Conservation (phyloP, 2,888 invertebrate species). For the Nasonia oneida region DNA sequence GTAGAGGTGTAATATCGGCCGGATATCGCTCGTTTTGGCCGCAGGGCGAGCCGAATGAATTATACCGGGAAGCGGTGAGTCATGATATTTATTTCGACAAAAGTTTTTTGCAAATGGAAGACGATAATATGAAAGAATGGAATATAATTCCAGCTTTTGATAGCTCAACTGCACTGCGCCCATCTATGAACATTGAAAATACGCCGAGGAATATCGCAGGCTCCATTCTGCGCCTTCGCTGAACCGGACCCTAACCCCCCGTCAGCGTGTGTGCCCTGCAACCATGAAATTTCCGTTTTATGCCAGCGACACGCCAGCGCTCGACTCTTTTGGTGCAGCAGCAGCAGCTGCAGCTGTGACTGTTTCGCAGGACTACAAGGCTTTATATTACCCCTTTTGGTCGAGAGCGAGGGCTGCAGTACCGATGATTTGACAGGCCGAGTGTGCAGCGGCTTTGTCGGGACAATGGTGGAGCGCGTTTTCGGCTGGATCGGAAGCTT, state of each 20-base stretch:
- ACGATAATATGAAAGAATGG: background rate
- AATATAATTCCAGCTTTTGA: background rate
- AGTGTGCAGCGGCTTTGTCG: background rate
- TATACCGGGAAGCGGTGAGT: background rate
- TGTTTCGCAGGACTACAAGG: background rate
- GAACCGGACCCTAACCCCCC: background rate
- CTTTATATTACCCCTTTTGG: background rate
- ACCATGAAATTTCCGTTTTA: constrained; percentile 24
- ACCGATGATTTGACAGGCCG: background rate
- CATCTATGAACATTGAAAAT: background rate
- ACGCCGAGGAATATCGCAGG: background rate
- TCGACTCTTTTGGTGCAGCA: background rate
- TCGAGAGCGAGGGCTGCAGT: background rate
- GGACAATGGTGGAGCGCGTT: background rate
- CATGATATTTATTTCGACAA: background rate
- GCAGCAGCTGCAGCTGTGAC: background rate
- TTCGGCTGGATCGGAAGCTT: background rate
- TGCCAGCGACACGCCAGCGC: background rate
- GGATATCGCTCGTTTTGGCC: background rate
- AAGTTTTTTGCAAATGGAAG: background rate
- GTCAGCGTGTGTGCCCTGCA: background rate
- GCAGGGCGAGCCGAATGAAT: background rate
- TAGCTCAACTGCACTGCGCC: too few relatives aligned
- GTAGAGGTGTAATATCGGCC: background rate
- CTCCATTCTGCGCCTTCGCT: background rate